phyloP scores from a whole-genome alignment of 2,888 invertebrate species.

The Micoletzkya japonica region DNA sequence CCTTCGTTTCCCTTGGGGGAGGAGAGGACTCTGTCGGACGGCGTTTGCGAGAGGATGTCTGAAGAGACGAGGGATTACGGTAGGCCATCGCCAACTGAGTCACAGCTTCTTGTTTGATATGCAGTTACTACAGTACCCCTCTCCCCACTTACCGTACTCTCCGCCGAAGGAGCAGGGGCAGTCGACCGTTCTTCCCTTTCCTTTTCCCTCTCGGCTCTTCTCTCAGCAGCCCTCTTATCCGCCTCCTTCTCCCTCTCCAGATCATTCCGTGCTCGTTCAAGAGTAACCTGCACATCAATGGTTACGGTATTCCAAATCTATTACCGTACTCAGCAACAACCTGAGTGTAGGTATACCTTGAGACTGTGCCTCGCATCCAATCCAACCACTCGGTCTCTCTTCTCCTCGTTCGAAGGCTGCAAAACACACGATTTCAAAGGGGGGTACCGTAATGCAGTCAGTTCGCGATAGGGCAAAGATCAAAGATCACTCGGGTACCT shows the following conservation, averaged over 20 bases:
- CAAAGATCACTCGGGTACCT: neutral
- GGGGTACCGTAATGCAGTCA: no score
- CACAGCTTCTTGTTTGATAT: neutral
- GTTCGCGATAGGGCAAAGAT: no score
- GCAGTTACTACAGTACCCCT: no score
- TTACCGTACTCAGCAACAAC: neutral
- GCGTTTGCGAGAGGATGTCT: neutral
- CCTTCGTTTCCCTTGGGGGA: neutral
- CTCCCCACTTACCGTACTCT: slow-evolving; percentile 8
- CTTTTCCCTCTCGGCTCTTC: slow-evolving; percentile 9
- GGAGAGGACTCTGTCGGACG: neutral
- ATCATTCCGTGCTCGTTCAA: slow-evolving; percentile 6
- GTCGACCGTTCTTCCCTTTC: slow-evolving; percentile 14
- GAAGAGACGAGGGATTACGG: no score
- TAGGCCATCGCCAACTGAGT: neutral
- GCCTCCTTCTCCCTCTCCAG: neutral
- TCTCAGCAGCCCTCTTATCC: neutral
- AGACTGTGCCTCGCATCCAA: slow-evolving; percentile 24
- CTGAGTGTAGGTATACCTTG: slow-evolving; percentile 10
- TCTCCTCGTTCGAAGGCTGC: slow-evolving; percentile 4
- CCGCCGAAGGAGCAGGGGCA: neutral
- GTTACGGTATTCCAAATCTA: neutral
- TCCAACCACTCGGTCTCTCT: slow-evolving; percentile 9
- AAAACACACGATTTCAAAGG: no score
- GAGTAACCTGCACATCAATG: slow-evolving; percentile 5